Conservation (phyloP, 1,140 invertebrate genomes). For the Pachyrhynchus sulphureomaculatus region DNA sequence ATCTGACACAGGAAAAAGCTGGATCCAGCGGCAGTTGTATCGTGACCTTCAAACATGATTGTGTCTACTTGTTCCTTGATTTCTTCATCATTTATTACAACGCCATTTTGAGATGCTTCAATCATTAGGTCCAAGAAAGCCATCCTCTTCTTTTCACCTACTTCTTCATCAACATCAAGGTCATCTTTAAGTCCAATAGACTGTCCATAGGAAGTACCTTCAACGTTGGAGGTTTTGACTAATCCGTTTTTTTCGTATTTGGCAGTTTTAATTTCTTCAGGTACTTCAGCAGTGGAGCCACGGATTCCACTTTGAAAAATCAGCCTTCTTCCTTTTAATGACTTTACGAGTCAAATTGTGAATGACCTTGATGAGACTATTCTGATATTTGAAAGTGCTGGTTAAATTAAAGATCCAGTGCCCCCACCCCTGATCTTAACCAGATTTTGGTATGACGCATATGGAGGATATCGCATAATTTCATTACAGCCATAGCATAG, state of each 20-base stretch:
- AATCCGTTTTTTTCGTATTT: conserved; percentile 36
- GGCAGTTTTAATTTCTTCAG: conserved; percentile 46
- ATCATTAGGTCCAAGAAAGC: conserved; percentile 93
- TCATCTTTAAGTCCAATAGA: conserved; percentile 74
- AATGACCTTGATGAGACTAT: conserved; percentile 58
- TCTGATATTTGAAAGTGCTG: conserved; percentile 57
- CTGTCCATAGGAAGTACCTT: conserved; percentile 75
- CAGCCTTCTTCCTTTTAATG: conserved; percentile 45
- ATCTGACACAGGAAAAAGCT: conserved; percentile 83
- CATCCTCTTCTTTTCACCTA: conserved; percentile 83
- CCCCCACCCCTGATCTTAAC: conserved; percentile 76
- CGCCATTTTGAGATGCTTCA: conserved; percentile 77
- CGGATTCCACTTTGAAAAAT: conserved; percentile 62
- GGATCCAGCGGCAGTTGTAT: conserved; percentile 84
- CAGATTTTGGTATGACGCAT: conserved; percentile 83
- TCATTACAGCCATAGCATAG: conserved; percentile 84
- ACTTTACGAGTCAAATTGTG: conserved; percentile 73
- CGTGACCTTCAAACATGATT: conserved; percentile 95
- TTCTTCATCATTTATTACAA: conserved; percentile 80
- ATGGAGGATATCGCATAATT: conserved; percentile 81
- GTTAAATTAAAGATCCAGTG: conserved; percentile 80
- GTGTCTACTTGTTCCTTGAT: conserved; percentile 93
- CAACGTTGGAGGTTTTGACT: conserved; percentile 55
- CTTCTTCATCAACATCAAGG: conserved; percentile 74
- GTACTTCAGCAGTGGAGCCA: conserved; percentile 54